Percentiles rank a stretch among this genome's conserved stretches.
phyloP scores from a whole-genome alignment of 2,113 vertebrate species.

The Perca schrenkii region DNA sequence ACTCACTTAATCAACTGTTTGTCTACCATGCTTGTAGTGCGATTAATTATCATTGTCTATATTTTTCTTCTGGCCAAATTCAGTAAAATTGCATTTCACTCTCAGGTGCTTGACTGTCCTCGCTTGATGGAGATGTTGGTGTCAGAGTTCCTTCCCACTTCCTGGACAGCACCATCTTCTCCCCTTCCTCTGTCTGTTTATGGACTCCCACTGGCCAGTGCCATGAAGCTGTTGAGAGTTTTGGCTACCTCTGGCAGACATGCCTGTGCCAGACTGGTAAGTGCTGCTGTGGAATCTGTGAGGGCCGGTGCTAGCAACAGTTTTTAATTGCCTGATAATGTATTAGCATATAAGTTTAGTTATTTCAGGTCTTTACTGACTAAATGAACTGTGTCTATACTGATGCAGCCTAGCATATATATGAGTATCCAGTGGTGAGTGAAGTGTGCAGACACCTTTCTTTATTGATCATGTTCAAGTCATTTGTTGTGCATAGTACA shows the following conservation, averaged over 20 bases:
- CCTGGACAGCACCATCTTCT: constrained; percentile 82
- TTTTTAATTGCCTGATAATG: not conserved
- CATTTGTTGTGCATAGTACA: not conserved
- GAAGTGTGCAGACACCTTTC: not conserved
- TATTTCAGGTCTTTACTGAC: not conserved
- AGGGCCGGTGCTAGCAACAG: not conserved
- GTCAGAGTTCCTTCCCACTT: constrained; percentile 91
- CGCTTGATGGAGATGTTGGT: constrained; percentile 90
- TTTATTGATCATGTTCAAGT: not conserved
- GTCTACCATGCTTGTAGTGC: not conserved
- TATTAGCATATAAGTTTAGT: not conserved
- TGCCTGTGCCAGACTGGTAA: constrained; percentile 92
- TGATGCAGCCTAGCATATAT: not conserved
- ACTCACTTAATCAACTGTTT: not conserved
- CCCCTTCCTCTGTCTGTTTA: constrained; percentile 82
- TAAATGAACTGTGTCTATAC: not conserved
- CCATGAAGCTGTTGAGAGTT: constrained; percentile 95
- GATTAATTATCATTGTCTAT: not conserved
- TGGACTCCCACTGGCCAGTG: constrained; percentile 86
- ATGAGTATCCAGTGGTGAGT: not conserved
- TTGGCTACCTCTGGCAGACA: constrained; percentile 91
- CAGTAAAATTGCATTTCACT: not conserved
- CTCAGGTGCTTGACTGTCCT: constrained; percentile 94
- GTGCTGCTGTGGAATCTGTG: constrained; percentile 33
- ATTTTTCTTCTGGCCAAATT: not conserved